Conservation (phyloP, 1,140 invertebrate species). For the Philotrypesis tridentata region DNA sequence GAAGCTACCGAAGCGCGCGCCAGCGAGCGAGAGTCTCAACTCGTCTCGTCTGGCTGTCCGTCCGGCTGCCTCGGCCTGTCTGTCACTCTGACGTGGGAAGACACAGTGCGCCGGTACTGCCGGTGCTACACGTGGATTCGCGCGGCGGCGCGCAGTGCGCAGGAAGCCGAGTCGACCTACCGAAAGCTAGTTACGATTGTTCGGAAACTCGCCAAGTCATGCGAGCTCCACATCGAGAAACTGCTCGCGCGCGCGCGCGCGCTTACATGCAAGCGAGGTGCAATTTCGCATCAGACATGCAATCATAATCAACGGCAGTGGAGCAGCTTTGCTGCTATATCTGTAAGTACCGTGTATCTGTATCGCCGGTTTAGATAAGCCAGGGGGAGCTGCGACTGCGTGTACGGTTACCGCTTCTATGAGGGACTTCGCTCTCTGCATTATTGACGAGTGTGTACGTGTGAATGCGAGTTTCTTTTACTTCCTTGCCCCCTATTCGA, state of each 20-base stretch:
- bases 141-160: not conserved
- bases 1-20: slow-evolving; percentile 69
- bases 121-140: slow-evolving; percentile 51
- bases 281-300: slow-evolving; percentile 71
- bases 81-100: slow-evolving; percentile 74
- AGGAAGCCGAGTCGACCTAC: slow-evolving; percentile 60
- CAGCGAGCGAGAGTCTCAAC: slow-evolving; percentile 23
- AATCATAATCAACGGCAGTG: slow-evolving; percentile 66
- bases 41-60: slow-evolving; percentile 60
- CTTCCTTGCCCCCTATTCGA: no score
- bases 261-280: slow-evolving; percentile 48
- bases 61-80: slow-evolving; percentile 70
- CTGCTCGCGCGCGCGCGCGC: slow-evolving; percentile 25
- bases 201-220: slow-evolving; percentile 70
- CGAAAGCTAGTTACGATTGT: slow-evolving; percentile 73
- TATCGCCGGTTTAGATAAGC: not conserved
- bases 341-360: not conserved
- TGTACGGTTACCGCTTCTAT: not conserved
- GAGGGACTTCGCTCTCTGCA: not conserved
- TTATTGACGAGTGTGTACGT: slow-evolving; percentile 18
- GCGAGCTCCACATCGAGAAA: slow-evolving; percentile 58
- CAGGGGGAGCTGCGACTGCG: not conserved
- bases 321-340: slow-evolving; percentile 5
- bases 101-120: slow-evolving; percentile 55
- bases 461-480: not conserved